phyloP scores from a whole-genome alignment of 2,113 vertebrate genomes.

The Cephalopholis sonnerati region DNA sequence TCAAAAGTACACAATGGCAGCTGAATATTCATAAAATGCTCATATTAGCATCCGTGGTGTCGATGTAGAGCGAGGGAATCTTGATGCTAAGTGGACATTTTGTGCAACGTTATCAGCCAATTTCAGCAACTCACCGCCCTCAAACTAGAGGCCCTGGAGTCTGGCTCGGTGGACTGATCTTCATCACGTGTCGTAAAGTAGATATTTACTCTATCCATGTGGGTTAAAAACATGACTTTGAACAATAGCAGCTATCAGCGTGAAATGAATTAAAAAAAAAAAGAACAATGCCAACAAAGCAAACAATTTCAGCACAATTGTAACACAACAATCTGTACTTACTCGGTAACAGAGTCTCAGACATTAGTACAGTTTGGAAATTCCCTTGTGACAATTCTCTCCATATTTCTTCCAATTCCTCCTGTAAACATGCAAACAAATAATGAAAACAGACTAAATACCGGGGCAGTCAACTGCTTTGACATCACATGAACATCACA shows the following conservation, averaged over 20 bases:
- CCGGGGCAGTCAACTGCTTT: conserved; percentile 10
- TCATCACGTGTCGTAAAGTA: conserved; percentile 58
- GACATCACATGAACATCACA: conserved; percentile 27
- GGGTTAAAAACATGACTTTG: conserved; percentile 60
- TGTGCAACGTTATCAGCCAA: conserved; percentile 16
- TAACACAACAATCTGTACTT: conserved; percentile 76
- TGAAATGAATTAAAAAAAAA: conserved; percentile 30
- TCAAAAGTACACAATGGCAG: conserved; percentile 18
- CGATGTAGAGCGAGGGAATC: not conserved
- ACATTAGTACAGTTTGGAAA: conserved; percentile 98
- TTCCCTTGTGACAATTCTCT: conserved; percentile 92
- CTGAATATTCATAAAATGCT: conserved; percentile 27
- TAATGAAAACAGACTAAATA: conserved; percentile 24
- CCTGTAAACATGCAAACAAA: conserved; percentile 83
- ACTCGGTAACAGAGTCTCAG: conserved; percentile 81
- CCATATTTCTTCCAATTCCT: conserved; percentile 90
- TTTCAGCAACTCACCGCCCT: conserved; percentile 46
- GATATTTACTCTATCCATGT: conserved; percentile 51
- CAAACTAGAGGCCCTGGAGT: conserved; percentile 45
- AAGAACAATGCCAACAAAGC: conserved; percentile 55
- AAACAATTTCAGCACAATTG: conserved; percentile 66
- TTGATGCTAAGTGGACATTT: conserved; percentile 20
- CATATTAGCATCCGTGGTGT: not conserved
- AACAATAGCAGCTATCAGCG: conserved; percentile 57
- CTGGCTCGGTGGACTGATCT: conserved; percentile 27